Conservation (phyloP, 1,140 invertebrate species). For the Metaphire vulgaris region DNA sequence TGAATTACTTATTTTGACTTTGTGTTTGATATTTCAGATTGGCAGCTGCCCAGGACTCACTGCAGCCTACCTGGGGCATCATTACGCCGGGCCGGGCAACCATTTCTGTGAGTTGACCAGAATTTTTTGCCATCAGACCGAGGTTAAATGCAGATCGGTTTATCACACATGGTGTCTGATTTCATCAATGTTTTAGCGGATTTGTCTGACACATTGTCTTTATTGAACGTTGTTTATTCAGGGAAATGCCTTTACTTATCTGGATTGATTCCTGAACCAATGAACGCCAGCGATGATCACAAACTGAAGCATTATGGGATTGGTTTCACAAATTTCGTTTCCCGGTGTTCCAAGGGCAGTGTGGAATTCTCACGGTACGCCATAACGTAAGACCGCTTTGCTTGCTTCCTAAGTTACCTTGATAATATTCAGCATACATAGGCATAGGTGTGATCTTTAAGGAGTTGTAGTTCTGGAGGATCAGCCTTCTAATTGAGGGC, state of each 20-base stretch:
- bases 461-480: too few relatives aligned
- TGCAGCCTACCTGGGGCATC: slow-evolving; percentile 93
- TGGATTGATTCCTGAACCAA: slow-evolving; percentile 84
- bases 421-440: too few relatives aligned
- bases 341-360: slow-evolving; percentile 86
- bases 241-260: slow-evolving; percentile 93
- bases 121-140: too few relatives aligned
- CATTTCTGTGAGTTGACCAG: slow-evolving; percentile 86
- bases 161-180: too few relatives aligned
- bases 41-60: slow-evolving; percentile 95
- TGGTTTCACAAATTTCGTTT: slow-evolving; percentile 96
- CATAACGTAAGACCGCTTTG: background rate
- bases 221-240: too few relatives aligned
- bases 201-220: too few relatives aligned
- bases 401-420: too few relatives aligned
- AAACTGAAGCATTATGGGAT: slow-evolving; percentile 87
- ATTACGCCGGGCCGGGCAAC: slow-evolving; percentile 95
- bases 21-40: slow-evolving; percentile 63
- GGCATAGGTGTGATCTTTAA: too few relatives aligned
- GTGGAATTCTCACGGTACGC: slow-evolving; percentile 71
- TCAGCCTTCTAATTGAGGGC: too few relatives aligned
- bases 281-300: slow-evolving; percentile 91
- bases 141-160: too few relatives aligned
- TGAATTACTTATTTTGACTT: too few relatives aligned
- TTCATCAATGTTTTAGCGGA: too few relatives aligned